Evolutionary conservation across 1,140 invertebrate species (phyloP), one percentile per base, ranked within the genome.

Genomic region (Rhizoglyphus robini): DNA sequence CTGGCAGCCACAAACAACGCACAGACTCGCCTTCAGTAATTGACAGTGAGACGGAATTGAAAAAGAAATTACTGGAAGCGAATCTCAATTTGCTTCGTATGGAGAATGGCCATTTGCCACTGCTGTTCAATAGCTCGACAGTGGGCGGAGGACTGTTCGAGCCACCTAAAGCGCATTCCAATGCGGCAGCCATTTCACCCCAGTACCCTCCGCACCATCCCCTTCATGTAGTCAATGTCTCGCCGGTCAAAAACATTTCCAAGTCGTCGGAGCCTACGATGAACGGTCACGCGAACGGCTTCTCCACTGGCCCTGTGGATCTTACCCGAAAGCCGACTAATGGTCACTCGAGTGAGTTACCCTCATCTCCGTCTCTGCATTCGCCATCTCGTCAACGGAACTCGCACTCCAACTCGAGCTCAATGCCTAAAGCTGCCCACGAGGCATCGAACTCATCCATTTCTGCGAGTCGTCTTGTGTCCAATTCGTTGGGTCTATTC

Each of bases 151-250:
- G 5, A 32, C 13, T 27, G n/a, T 29, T 4, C 27, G 15, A 66
- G 29, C 65, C 59, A 63, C 59, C 54, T n/a, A 66, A 59, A 63
- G 54, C 54, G 18, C 54, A 66, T 48, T 66, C 65, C 27, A 65
- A 36, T 58, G 20, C n/a, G 8, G 31, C 25, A 41, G 51, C 15
- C 32, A 27, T 63, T 3, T 8, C 32, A 34, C 63, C 5, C 20
- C 20, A 31, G 3, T 31, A 30, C 13, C 18, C 20, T 25, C 36
- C 18, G 32, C 18, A 65, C 27, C 23, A 25, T 25, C 51, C 23
- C 23, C 23, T 5, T 8, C 41, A 8, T 25, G 31, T 54, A 23
- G 51, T 11, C 23, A 5, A 15, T 54, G 51, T 32, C 8, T 54
- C 51, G 23, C 41, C 41, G 41, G 41, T 15, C 15, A 46, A 46